These are phyloP conservation scores for Zaprionus nigranus DNA, from an alignment of 1,140 invertebrate species.

Conservation along the genomic window DNA sequence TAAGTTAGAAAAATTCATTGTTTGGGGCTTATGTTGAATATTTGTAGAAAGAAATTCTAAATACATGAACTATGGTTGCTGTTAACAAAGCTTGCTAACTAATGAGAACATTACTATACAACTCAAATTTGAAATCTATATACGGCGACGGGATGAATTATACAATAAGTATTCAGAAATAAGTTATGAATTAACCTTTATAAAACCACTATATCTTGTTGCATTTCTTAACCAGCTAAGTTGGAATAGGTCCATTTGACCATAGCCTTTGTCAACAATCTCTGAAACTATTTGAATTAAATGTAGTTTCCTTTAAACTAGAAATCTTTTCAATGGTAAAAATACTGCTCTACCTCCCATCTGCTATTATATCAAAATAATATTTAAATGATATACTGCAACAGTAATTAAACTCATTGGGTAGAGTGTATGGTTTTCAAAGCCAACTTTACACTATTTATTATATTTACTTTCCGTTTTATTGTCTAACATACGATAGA, in stretches of 20 bases:
- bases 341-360: not conserved
- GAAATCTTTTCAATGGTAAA: not conserved
- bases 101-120: not conserved
- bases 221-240: too few species aligned
- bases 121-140: not conserved
- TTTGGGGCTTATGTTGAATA: constrained; percentile 6
- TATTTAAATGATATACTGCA: too few species aligned
- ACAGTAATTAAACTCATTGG: too few species aligned
- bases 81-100: not conserved
- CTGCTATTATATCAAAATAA: not conserved
- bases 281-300: too few species aligned
- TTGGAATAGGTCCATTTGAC: too few species aligned
- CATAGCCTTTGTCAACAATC: too few species aligned
- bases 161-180: too few species aligned
- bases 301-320: too few species aligned
- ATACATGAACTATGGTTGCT: not conserved
- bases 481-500: not conserved
- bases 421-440: not conserved
- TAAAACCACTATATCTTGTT: too few species aligned
- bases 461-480: not conserved
- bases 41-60: not conserved
- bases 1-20: constrained; percentile 24
- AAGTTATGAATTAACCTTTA: too few species aligned
- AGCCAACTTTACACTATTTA: not conserved
- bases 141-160: too few species aligned